Evolutionary conservation across 2,797 vertebrate genomes (phyloP), one percentile per base, ranked within the genome.

Genomic region (Dermochelys coriacea): DNA sequence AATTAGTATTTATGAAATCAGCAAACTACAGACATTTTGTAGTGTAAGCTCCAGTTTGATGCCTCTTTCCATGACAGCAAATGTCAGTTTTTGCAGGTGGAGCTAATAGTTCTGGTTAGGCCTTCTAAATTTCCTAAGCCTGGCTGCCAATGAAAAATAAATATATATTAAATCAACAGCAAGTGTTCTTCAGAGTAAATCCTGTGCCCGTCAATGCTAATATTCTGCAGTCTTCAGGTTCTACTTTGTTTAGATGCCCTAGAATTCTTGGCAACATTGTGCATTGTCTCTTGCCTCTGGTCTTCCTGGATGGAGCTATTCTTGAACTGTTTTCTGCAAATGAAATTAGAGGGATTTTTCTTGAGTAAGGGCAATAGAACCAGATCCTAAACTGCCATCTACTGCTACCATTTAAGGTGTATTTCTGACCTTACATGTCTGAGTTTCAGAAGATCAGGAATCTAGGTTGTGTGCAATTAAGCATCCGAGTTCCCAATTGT

Each of bases 281-380:
- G 31, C 9, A 5, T 52, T 2, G 71, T 5, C 27, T 74, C 1
- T 2, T 78, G 37, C 49, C 74, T 16, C 74, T 55, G 84, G 37
- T 51, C 51, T 81, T 19, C 71, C 54, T 0, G 0, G 52, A 15
- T 68, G 77, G 15, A 8, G 37, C 47, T 57, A 31, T 11, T 54
- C 2, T 2, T 15, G 14, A 12, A 64, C 59, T 71, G 68, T 71
- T 41, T 71, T 71, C n/a, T 41, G n/a, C 37, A 41, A 23, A 37
- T 41, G 9, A 41, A 71, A 71, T 71, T 23, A 41, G 37, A 3
- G 5, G 68, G 21, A 71, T 41, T 71, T 37, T 71, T 71, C 37
- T 71, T 71, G n/a, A 71, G 68, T 71, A 41, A 41, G n/a, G 37
- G 68, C 21, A 41, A 41, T 5, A 41, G 19, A 25, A 41, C 41